Base-by-base conservation (phyloP, 2,797 vertebrate genomes). In the Sebastes miniatus region DNA sequence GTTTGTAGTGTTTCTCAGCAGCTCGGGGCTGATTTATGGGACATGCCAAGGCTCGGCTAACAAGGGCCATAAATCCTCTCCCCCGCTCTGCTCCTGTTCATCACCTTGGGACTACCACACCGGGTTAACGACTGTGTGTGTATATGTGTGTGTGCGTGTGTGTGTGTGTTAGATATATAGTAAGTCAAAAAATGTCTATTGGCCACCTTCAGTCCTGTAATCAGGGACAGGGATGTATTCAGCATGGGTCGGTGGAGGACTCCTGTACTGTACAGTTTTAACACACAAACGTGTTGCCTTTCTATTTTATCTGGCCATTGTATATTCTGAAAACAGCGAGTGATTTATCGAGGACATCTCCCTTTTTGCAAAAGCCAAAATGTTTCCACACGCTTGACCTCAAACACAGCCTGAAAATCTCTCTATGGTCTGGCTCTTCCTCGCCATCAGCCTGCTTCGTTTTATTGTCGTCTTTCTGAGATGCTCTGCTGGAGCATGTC, bases 21-120 rank as follows among this genome's bases (percentile, higher is more conserved):
- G 80, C 80, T 88, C 52, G 31, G 61, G 82, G 70, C 87, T 94
- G 92, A 94, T 94, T 94, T 94, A 93, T 94, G 89, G 88, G 83
- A 67, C 81, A 81, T 91, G 89, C 91, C 89, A 92, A 81, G 68
- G 71, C 89, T 86, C 47, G 11, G 89, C 87, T 93, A 94, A 93
- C 88, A 93, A 94, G 92, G 83, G 81, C 87, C 80, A 92, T 93
- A 90, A 92, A 94, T 94, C 90, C 81, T 83, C 72, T 68, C 83
- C 77, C 79, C 80, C 69, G 62, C 80, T 76, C 80, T 69, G 72
- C 84, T 90, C 80, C 79, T 89, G 88, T 87, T 88, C 83, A 79
- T 84, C 83, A 87, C 75, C 70, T 73, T 43, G 67, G 77, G 85
- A 83, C 73, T 76, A 73, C 58, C 61, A 75, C 57, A 58, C 57